Evolutionary conservation across 1,140 invertebrate species (phyloP).

Genomic region (Zophobas atratus): DNA sequence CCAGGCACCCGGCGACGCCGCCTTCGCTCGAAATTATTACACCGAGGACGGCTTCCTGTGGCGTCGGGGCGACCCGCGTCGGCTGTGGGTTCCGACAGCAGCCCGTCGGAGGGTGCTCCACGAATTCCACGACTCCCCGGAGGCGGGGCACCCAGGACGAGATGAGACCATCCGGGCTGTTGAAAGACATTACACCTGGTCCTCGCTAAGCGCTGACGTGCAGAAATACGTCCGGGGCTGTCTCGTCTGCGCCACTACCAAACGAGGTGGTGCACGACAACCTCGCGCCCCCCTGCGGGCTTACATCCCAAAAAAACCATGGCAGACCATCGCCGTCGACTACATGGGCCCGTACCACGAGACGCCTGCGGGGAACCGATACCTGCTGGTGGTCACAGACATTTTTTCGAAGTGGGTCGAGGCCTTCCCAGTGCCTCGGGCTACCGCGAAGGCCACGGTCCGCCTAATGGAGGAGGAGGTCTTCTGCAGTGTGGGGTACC

Average conservation of each 20-base stretch:
- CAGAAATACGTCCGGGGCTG: conserved; percentile 5
- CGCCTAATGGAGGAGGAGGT: conserved; percentile 10
- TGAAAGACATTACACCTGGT: neutral
- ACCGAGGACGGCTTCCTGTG: neutral
- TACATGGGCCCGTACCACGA: conserved; percentile 21
- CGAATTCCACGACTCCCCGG: conserved; percentile 4
- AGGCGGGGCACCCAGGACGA: neutral
- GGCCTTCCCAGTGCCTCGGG: neutral
- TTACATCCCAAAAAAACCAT: conserved; percentile 8
- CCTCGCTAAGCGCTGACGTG: neutral
- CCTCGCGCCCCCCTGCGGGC: conserved; percentile 2
- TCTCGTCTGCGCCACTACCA: conserved; percentile 9
- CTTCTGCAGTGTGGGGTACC: conserved; percentile 29
- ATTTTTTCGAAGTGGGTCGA: conserved; percentile 28
- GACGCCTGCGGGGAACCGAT: conserved; percentile 13
- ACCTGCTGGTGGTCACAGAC: conserved; percentile 33
- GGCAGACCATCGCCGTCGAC: conserved; percentile 32
- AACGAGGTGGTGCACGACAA: neutral
- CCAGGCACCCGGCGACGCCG: conserved; percentile 9
- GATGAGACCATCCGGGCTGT: conserved; percentile 1
- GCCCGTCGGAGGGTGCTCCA: neutral
- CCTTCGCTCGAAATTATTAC: neutral
- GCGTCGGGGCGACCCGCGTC: neutral
- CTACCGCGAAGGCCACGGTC: conserved; percentile 1
- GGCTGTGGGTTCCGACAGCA: neutral